Evolutionary conservation across 2,797 vertebrate species (phyloP).

Genomic region (Clarias fuscus): DNA sequence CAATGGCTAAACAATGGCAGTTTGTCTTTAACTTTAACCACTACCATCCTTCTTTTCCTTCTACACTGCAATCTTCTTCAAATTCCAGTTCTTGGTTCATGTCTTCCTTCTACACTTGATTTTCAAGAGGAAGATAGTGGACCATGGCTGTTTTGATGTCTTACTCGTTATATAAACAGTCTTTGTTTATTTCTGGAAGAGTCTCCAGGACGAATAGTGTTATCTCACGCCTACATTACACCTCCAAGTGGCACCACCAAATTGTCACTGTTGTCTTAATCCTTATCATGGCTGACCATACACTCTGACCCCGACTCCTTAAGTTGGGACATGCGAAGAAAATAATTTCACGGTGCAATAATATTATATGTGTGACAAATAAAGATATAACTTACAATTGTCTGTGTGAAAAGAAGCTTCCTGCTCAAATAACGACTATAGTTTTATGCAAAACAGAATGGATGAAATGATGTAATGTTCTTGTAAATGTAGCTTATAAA

Average conservation of each 20-base stretch:
- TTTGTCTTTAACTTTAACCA: too few relatives aligned
- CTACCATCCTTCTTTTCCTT: not conserved
- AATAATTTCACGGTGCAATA: too few relatives aligned
- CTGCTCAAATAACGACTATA: not conserved
- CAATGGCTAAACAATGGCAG: too few relatives aligned
- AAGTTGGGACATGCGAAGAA: too few relatives aligned
- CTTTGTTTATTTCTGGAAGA: not conserved
- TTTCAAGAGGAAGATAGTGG: not conserved
- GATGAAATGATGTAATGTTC: too few relatives aligned
- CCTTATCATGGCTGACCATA: too few relatives aligned
- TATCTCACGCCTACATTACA: not conserved
- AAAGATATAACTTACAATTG: too few relatives aligned
- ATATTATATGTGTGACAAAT: too few relatives aligned
- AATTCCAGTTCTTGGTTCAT: not conserved
- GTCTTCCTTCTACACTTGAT: not conserved
- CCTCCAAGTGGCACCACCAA: too few relatives aligned
- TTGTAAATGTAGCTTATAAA: not conserved
- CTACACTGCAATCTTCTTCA: not conserved
- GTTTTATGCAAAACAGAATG: not conserved
- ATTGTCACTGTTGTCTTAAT: too few relatives aligned
- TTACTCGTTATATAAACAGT: not conserved
- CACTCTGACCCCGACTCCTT: too few relatives aligned
- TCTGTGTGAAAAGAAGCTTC: not conserved
- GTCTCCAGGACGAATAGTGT: not conserved
- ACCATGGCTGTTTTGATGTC: not conserved